Evolutionary conservation across 2,888 invertebrate species (phyloP).

Genomic region (Teinopalpus imperialis): DNA sequence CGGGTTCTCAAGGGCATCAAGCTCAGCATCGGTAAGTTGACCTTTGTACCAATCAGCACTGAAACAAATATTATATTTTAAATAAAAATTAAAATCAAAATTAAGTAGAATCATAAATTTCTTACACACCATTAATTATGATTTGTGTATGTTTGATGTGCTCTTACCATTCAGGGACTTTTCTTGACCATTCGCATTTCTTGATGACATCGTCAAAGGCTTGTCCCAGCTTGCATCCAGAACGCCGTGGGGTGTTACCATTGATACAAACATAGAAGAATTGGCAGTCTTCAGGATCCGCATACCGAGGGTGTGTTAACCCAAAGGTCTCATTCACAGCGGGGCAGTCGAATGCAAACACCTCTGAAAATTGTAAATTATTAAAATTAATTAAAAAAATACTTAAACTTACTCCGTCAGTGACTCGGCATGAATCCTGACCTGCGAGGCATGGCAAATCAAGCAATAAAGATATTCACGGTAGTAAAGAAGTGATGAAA

Average conservation of each 20-base stretch:
- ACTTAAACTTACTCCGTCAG: too few relatives aligned
- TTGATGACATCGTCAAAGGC: constrained; percentile 92
- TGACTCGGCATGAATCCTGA: too few relatives aligned
- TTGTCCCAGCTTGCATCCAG: constrained; percentile 93
- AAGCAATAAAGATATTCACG: too few relatives aligned
- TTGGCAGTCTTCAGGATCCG: constrained; percentile 94
- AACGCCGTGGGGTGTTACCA: constrained; percentile 91
- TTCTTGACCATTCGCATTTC: constrained; percentile 92
- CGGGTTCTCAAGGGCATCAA: constrained; percentile 91
- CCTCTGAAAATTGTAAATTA: constrained; percentile 78
- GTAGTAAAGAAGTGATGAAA: too few relatives aligned
- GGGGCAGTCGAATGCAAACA: constrained; percentile 92
- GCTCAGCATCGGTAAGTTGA: constrained; percentile 89
- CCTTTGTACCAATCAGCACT: constrained; percentile 96
- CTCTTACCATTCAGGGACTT: constrained; percentile 93
- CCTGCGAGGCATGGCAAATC: too few relatives aligned
- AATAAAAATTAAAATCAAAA: neutral
- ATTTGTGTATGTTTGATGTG: neutral
- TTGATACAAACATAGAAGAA: constrained; percentile 96
- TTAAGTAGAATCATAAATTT: too few relatives aligned
- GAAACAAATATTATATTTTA: constrained; percentile 37
- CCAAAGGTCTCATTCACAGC: constrained; percentile 87
- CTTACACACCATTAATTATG: too few relatives aligned
- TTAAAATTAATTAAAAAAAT: too few relatives aligned
- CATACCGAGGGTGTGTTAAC: constrained; percentile 91